Conservation (phyloP, 2,797 vertebrate genomes). For the Enteromius paludinosus region DNA sequence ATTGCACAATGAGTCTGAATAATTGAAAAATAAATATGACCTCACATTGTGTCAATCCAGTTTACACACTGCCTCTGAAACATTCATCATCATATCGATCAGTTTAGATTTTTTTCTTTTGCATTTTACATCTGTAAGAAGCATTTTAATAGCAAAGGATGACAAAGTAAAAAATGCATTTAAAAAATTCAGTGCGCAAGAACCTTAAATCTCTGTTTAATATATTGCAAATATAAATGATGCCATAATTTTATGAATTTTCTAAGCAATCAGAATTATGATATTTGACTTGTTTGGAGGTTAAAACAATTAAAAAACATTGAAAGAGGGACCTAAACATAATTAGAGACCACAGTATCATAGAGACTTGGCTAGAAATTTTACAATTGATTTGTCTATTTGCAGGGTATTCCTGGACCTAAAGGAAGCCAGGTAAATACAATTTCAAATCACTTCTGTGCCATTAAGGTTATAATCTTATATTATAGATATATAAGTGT, state of each 20-base stretch:
- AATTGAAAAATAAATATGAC: no score
- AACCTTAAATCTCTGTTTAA: neutral
- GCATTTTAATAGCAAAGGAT: no score
- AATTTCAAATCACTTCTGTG: neutral
- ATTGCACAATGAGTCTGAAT: no score
- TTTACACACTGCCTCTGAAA: no score
- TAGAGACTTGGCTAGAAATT: neutral
- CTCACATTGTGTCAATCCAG: no score
- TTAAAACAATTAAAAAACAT: neutral
- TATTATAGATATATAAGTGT: neutral
- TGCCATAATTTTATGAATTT: neutral
- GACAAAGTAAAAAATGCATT: no score
- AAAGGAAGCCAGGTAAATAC: constrained; percentile 59
- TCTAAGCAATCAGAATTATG: neutral
- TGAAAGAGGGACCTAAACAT: neutral
- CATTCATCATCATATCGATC: no score
- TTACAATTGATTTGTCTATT: constrained; percentile 6
- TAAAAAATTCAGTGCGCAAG: no score
- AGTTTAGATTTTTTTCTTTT: no score
- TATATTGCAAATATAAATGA: neutral
- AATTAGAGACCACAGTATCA: neutral
- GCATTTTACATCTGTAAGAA: no score
- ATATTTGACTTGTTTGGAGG: neutral
- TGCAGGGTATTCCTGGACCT: constrained; percentile 52
- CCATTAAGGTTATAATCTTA: neutral